Percentiles rank a stretch among this genome's conserved stretches.
These are phyloP conservation scores for Rhinopithecus roxellana DNA, from an alignment of 2,113 vertebrate genomes.

Conservation along the genomic window DNA sequence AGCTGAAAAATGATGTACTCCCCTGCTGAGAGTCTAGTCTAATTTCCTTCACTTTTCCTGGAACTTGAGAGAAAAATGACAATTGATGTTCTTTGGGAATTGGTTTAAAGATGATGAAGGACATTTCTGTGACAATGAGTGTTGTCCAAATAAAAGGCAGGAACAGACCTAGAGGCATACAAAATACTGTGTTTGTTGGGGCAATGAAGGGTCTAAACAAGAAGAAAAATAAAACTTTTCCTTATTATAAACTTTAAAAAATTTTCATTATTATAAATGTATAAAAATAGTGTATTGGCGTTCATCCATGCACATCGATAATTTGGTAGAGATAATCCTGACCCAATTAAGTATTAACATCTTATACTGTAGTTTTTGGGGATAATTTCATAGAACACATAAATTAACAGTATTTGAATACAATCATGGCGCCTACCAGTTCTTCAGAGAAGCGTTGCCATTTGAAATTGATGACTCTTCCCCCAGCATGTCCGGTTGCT, in stretches of 20 bases:
- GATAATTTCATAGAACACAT: background rate
- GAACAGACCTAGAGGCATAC: background rate
- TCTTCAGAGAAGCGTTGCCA: constrained; percentile 96
- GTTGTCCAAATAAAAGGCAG: background rate
- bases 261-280: background rate
- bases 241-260: background rate
- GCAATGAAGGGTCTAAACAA: background rate
- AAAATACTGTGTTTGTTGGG: background rate
- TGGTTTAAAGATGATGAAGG: background rate
- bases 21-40: background rate
- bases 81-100: background rate
- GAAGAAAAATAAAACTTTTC: background rate
- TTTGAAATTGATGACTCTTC: constrained; percentile 95
- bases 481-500: constrained; percentile 94
- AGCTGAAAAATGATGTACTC: background rate
- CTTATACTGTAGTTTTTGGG: background rate
- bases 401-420: constrained; percentile 93
- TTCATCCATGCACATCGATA: background rate
- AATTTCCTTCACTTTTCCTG: background rate
- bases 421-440: constrained; percentile 95
- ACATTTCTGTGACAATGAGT: background rate
- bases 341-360: background rate
- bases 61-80: background rate
- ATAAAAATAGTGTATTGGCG: background rate
- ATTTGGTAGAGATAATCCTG: background rate